Percentiles rank a stretch among this genome's conserved stretches.
These are phyloP conservation scores for Coelogynopora nodosa DNA, from an alignment of 2,888 invertebrate species.

Conservation along the genomic window DNA sequence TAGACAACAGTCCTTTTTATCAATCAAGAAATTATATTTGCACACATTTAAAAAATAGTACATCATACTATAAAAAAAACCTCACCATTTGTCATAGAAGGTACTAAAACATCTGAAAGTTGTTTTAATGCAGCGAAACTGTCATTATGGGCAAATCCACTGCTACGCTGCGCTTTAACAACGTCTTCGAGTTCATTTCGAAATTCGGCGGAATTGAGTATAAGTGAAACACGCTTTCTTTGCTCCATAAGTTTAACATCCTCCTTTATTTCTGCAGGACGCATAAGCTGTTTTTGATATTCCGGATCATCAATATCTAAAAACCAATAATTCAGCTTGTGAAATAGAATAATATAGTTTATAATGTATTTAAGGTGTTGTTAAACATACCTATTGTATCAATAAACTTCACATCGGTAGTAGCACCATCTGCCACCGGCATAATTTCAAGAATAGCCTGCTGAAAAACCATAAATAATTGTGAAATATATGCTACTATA, in stretches of 20 bases:
- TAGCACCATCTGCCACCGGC: not conserved
- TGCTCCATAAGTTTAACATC: constrained; percentile 89
- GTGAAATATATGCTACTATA: no score
- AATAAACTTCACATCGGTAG: not conserved
- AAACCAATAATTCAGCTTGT: not conserved
- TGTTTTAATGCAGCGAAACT: not conserved
- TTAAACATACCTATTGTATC: not conserved
- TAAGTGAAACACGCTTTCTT: constrained; percentile 76
- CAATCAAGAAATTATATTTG: no score
- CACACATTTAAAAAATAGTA: no score
- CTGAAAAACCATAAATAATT: no score
- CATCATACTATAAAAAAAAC: no score
- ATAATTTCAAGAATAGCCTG: no score
- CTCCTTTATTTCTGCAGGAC: constrained; percentile 65
- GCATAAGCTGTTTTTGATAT: constrained; percentile 62
- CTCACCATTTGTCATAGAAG: no score
- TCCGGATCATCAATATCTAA: constrained; percentile 63
- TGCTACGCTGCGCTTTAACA: not conserved
- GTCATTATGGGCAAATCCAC: not conserved
- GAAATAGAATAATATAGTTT: not conserved
- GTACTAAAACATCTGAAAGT: not conserved
- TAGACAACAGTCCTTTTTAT: no score
- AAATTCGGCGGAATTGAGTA: not conserved
- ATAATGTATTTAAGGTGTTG: not conserved
- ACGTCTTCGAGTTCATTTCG: not conserved